A percentile compares a stretch with the other conserved stretches of the same genome.
phyloP scores from a whole-genome alignment of 2,797 vertebrate species.

The Phoeniculus purpureus region DNA sequence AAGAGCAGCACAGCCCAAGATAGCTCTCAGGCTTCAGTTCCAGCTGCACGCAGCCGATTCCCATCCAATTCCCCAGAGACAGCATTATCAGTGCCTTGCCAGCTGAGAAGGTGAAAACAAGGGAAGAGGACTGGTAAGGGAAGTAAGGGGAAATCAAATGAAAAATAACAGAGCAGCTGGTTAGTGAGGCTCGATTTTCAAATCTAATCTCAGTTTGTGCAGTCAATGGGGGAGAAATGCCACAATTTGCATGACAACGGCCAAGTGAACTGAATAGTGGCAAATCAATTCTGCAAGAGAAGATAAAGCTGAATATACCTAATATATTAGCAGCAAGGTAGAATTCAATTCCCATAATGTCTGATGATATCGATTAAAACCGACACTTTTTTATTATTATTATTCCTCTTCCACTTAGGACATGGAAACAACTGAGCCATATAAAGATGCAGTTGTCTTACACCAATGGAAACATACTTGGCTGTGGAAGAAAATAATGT shows the following conservation, averaged over 20 bases:
- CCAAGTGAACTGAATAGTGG: conserved; percentile 72
- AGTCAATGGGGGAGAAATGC: conserved; percentile 77
- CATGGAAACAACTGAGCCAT: conserved; percentile 59
- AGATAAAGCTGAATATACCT: conserved; percentile 79
- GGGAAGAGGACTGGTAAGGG: conserved; percentile 21
- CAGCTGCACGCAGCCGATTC: neutral
- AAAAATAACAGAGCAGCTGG: conserved; percentile 78
- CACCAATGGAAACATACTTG: conserved; percentile 50
- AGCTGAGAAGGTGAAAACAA: conserved; percentile 40
- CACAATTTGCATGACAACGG: conserved; percentile 85
- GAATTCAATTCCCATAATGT: conserved; percentile 73
- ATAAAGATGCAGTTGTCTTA: conserved; percentile 63
- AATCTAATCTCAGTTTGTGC: conserved; percentile 81
- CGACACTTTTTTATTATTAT: conserved; percentile 60
- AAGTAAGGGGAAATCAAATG: conserved; percentile 48
- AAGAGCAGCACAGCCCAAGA: neutral
- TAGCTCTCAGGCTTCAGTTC: neutral
- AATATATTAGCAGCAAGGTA: conserved; percentile 73
- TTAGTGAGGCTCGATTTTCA: conserved; percentile 73
- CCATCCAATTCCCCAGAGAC: neutral
- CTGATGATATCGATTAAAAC: conserved; percentile 77
- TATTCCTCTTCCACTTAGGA: conserved; percentile 60
- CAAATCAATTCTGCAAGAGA: conserved; percentile 79
- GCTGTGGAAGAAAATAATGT: conserved; percentile 1
- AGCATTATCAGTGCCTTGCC: conserved; percentile 7